phyloP scores from a whole-genome alignment of 64 coral and sea anemone species.

The Pachyseris speciosa region DNA sequence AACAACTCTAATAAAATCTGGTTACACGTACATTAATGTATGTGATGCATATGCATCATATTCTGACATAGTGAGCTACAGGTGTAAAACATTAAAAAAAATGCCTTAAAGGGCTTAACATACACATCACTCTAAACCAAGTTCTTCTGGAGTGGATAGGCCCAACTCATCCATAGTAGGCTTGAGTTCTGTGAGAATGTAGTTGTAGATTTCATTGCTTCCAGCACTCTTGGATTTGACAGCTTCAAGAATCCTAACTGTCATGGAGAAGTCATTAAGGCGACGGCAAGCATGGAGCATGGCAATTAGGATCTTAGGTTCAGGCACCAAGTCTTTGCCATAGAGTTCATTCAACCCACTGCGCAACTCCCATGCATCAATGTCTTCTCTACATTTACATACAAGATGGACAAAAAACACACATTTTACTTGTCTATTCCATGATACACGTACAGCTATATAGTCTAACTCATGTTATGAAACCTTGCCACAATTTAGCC shows the following conservation, averaged over 20 bases:
- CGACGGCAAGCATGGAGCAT: slow-evolving; percentile 93
- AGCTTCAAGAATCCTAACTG: slow-evolving; percentile 81
- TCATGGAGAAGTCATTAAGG: slow-evolving; percentile 79
- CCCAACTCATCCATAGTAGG: slow-evolving; percentile 94
- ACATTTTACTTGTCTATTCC: too few relatives aligned
- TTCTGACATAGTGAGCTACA: too few relatives aligned
- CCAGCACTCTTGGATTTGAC: slow-evolving; percentile 78
- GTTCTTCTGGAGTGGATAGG: slow-evolving; percentile 83
- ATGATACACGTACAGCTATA: too few relatives aligned
- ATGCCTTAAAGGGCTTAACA: neutral
- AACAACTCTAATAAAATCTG: too few relatives aligned
- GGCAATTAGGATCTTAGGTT: slow-evolving; percentile 97
- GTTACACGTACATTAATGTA: too few relatives aligned
- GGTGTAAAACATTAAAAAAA: too few relatives aligned
- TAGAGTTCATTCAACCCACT: slow-evolving; percentile 95
- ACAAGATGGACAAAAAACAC: neutral
- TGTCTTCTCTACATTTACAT: slow-evolving; percentile 59
- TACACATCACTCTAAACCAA: slow-evolving; percentile 70
- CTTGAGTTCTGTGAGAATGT: slow-evolving; percentile 90
- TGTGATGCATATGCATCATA: too few relatives aligned
- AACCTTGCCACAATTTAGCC: too few relatives aligned
- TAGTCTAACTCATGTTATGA: too few relatives aligned
- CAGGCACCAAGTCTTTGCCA: slow-evolving; percentile 94
- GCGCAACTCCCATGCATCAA: slow-evolving; percentile 97
- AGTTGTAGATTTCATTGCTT: slow-evolving; percentile 86